Conservation (phyloP, 2,113 vertebrate species). For the Acanthochromis polyacanthus region DNA sequence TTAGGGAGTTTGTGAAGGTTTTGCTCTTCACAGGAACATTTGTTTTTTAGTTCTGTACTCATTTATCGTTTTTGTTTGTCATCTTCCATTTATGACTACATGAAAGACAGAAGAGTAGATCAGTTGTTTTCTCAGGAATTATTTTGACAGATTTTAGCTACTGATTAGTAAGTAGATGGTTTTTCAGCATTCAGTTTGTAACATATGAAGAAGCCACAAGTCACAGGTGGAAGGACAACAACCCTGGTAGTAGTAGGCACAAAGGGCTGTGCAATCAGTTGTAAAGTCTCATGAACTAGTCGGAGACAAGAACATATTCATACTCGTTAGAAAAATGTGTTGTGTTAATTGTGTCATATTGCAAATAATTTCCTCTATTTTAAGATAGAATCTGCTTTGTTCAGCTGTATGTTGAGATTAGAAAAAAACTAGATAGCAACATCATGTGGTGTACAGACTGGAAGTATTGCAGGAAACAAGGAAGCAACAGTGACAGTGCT, state of each 20-base stretch:
- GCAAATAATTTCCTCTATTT: neutral
- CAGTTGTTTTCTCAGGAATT: no score
- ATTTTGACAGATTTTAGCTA: no score
- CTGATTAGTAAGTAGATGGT: no score
- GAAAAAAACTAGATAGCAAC: neutral
- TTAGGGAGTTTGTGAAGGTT: no score
- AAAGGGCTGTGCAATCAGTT: neutral
- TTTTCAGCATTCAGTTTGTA: neutral
- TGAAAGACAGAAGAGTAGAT: no score
- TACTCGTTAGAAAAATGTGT: neutral
- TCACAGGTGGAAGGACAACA: neutral
- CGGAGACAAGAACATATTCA: neutral
- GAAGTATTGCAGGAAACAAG: neutral
- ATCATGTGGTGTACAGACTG: neutral
- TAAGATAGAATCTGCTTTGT: neutral
- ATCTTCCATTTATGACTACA: no score
- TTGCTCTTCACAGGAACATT: no score
- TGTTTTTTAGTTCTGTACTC: no score
- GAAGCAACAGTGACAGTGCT: no score
- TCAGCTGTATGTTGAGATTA: neutral
- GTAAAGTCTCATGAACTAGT: neutral
- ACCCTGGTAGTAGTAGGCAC: no score
- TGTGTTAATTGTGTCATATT: neutral
- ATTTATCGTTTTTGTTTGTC: no score
- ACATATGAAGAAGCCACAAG: neutral